Evolutionary conservation across 64 coral and sea anemone species (phyloP).

Genomic region (Anthopleura sola): DNA sequence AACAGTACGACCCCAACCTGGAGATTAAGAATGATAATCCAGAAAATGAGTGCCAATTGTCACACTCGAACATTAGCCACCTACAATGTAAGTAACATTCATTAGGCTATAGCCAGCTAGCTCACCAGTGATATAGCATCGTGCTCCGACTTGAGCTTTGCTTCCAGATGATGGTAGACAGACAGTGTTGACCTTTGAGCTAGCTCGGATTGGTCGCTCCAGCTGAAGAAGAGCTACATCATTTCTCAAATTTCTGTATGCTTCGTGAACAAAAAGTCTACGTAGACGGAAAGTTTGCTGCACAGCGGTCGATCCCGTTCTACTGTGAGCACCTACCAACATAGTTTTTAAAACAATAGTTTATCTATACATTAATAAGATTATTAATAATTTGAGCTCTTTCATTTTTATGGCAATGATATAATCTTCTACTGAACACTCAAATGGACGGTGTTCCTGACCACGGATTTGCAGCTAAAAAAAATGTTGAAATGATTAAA

Average conservation of each 20-base stretch:
- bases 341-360: neutral
- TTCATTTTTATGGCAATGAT: neutral
- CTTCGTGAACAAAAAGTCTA: conserved; percentile 5
- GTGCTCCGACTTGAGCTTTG: conserved; percentile 19
- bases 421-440: no score
- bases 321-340: conserved; percentile 54
- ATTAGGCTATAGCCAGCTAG: neutral
- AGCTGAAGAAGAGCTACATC: conserved; percentile 49
- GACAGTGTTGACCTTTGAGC: conserved; percentile 51
- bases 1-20: conserved; percentile 55
- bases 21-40: neutral
- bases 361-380: neutral
- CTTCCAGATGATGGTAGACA: conserved; percentile 45
- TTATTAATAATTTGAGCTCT: no score
- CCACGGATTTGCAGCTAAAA: no score
- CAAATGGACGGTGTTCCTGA: no score
- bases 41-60: neutral
- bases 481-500: no score
- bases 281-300: conserved; percentile 22
- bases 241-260: conserved; percentile 11
- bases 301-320: conserved; percentile 40
- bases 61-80: neutral
- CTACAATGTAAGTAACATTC: neutral
- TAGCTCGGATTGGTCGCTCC: neutral
- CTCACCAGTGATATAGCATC: conserved; percentile 52